These are phyloP conservation scores for Dendroctonus ponderosae DNA, from an alignment of 1,140 invertebrate genomes.

Conservation along the genomic window DNA sequence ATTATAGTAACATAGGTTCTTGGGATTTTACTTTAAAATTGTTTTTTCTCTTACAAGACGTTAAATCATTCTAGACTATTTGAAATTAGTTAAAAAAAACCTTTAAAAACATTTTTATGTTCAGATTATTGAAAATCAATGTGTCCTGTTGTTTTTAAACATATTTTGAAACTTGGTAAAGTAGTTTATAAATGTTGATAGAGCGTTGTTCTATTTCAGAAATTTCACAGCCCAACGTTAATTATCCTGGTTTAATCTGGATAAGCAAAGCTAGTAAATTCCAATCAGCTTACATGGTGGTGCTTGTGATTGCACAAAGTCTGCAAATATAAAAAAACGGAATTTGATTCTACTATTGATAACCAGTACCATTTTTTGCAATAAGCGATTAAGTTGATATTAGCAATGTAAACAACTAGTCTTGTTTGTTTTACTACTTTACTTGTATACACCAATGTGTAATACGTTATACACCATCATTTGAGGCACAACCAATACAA, in stretches of 20 bases:
- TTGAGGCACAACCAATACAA: too few relatives aligned
- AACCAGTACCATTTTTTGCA: too few relatives aligned
- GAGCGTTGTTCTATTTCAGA: slow-evolving; percentile 6
- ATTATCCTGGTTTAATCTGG: slow-evolving; percentile 23
- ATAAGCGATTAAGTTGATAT: too few relatives aligned
- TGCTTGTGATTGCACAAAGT: background rate
- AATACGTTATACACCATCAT: too few relatives aligned
- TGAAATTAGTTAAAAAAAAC: background rate
- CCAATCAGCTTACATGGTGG: slow-evolving; percentile 1
- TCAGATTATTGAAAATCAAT: background rate
- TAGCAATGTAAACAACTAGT: too few relatives aligned
- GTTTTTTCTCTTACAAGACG: too few relatives aligned
- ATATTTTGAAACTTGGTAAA: too few relatives aligned
- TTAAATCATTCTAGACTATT: background rate
- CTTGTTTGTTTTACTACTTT: too few relatives aligned
- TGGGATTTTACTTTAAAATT: background rate
- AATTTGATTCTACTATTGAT: too few relatives aligned
- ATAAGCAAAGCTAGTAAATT: slow-evolving; percentile 14
- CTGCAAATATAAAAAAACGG: too few relatives aligned
- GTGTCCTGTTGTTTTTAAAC: background rate
- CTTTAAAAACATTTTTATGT: background rate
- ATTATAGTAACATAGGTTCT: background rate
- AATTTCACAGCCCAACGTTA: slow-evolving; percentile 26
- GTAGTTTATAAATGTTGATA: too few relatives aligned
- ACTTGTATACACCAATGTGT: too few relatives aligned